phyloP scores from a whole-genome alignment of 1,140 invertebrate genomes.

The Papilio xuthus region DNA sequence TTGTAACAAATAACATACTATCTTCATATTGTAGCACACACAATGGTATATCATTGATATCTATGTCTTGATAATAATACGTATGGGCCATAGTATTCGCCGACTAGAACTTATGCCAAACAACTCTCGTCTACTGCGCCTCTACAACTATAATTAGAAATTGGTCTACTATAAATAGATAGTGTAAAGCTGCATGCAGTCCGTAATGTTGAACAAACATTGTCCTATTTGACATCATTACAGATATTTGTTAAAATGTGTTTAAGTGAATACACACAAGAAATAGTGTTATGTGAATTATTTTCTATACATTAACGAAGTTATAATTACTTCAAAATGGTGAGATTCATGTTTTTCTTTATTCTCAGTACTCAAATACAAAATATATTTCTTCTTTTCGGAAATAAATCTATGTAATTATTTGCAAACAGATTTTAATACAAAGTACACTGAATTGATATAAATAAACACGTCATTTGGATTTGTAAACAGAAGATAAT shows the following conservation, averaged over 20 bases:
- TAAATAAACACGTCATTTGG: neutral
- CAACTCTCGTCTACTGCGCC: conserved; percentile 51
- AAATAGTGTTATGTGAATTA: conserved; percentile 2
- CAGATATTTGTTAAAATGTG: conserved; percentile 24
- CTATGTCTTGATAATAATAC: conserved; percentile 68
- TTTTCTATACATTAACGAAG: neutral
- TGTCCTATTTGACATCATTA: conserved; percentile 37
- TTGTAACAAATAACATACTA: conserved; percentile 52
- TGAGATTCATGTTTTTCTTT: conserved; percentile 20
- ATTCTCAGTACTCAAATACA: neutral
- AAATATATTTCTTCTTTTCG: neutral
- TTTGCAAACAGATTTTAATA: too few relatives aligned
- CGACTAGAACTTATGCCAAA: conserved; percentile 41
- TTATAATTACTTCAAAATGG: conserved; percentile 36
- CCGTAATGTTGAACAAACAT: conserved; percentile 44
- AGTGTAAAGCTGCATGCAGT: conserved; percentile 48
- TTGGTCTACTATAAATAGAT: conserved; percentile 68
- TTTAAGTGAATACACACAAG: neutral
- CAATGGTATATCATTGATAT: conserved; percentile 72
- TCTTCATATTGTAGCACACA: conserved; percentile 73
- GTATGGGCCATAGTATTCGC: conserved; percentile 60
- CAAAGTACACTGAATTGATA: too few relatives aligned
- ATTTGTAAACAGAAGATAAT: neutral
- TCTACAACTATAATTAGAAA: conserved; percentile 72
- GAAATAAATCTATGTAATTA: neutral